Evolutionary conservation across 2,113 vertebrate genomes (phyloP).

Genomic region (Petroica traversi): DNA sequence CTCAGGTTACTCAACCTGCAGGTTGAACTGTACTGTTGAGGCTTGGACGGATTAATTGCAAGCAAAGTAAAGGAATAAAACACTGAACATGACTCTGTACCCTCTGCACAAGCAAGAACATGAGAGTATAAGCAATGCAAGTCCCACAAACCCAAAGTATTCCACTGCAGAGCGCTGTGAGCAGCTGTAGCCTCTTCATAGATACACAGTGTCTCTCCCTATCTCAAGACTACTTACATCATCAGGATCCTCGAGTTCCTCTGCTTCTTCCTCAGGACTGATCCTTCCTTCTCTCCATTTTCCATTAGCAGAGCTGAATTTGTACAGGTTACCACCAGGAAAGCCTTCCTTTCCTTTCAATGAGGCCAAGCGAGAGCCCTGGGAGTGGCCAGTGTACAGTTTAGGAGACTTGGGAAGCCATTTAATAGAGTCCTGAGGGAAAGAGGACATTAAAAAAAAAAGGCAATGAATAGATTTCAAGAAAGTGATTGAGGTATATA

Average conservation of each 20-base stretch:
- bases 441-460: background rate
- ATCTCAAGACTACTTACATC: conserved; percentile 63
- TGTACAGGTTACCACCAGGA: conserved; percentile 34
- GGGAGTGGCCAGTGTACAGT: conserved; percentile 56
- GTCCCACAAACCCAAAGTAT: background rate
- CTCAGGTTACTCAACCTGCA: background rate
- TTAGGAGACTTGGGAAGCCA: conserved; percentile 70
- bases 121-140: background rate
- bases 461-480: background rate
- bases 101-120: background rate
- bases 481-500: background rate
- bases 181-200: background rate
- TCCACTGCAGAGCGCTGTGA: rapidly evolving
- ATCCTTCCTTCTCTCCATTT: conserved; percentile 64
- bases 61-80: background rate
- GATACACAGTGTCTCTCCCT: background rate
- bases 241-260: conserved; percentile 64
- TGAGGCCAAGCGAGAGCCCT: conserved; percentile 66
- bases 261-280: conserved; percentile 69
- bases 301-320: conserved; percentile 61
- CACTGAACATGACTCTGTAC: background rate
- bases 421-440: conserved; percentile 44
- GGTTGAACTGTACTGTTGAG: background rate
- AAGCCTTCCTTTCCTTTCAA: conserved; percentile 64
- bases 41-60: background rate